A percentile compares a stretch with the other conserved stretches of the same genome.
Conservation (phyloP, 2,797 vertebrate genomes). For the Parauchenoglanis punctatus region DNA sequence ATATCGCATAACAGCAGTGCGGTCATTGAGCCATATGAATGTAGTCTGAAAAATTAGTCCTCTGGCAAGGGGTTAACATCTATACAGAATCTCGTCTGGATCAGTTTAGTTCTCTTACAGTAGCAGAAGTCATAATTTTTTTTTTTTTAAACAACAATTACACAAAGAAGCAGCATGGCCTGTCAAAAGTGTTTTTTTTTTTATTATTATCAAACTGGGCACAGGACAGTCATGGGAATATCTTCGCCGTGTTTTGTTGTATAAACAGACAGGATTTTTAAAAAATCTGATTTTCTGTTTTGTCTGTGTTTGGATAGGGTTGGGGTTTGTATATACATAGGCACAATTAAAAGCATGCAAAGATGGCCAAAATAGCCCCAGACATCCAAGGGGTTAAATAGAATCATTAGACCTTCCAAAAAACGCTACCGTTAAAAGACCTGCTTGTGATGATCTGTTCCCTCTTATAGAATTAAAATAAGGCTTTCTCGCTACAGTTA, state of each 20-base stretch:
- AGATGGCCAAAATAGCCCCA: neutral
- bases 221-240: neutral
- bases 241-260: neutral
- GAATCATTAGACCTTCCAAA: neutral
- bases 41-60: neutral
- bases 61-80: neutral
- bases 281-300: neutral
- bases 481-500: neutral
- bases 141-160: no score
- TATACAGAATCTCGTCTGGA: neutral
- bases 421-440: neutral
- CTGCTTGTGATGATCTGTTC: neutral
- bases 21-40: neutral
- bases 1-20: neutral
- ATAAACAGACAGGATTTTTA: neutral
- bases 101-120: neutral
- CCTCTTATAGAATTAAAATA: neutral
- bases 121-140: no score
- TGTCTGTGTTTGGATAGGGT: no score
- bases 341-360: neutral
- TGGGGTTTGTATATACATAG: neutral
- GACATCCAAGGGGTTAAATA: neutral
- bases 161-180: neutral
- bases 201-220: neutral
- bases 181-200: neutral